phyloP scores from a whole-genome alignment of 2,888 invertebrate genomes.

The Drosophila pseudotalamancana region DNA sequence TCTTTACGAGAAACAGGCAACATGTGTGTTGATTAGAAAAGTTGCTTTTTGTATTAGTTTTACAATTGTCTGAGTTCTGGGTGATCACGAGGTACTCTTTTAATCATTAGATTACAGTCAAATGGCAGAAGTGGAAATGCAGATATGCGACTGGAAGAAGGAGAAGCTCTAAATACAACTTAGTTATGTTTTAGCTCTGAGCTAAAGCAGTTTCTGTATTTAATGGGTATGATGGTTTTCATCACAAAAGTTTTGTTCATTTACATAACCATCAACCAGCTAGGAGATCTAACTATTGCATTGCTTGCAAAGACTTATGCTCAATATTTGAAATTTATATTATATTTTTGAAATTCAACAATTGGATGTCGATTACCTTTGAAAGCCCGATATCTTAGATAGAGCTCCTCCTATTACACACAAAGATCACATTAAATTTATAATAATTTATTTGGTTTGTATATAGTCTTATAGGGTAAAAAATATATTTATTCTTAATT shows the following conservation, averaged over 20 bases:
- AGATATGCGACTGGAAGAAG: not conserved
- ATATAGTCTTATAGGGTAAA: too few species aligned
- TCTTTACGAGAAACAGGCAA: not conserved
- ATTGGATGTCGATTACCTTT: too few species aligned
- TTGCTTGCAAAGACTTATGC: too few species aligned
- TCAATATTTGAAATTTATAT: too few species aligned
- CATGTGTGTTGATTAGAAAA: slow-evolving; percentile 60
- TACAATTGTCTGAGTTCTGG: slow-evolving; percentile 42
- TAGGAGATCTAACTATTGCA: too few species aligned
- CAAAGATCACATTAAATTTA: too few species aligned
- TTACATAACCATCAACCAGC: too few species aligned
- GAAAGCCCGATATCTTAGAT: too few species aligned
- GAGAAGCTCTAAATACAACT: not conserved
- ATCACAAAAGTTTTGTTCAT: not conserved
- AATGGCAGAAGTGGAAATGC: slow-evolving; percentile 12
- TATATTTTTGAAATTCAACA: too few species aligned
- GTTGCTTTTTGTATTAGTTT: slow-evolving; percentile 60
- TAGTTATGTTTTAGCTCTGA: not conserved
- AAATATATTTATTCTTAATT: too few species aligned
- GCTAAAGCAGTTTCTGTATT: not conserved
- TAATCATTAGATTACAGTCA: slow-evolving; percentile 24
- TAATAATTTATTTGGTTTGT: too few species aligned
- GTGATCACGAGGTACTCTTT: slow-evolving; percentile 13
- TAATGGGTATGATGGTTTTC: not conserved
- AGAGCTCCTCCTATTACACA: too few species aligned